phyloP scores from a whole-genome alignment of 2,888 invertebrate genomes.

The Ophioninae sp. region DNA sequence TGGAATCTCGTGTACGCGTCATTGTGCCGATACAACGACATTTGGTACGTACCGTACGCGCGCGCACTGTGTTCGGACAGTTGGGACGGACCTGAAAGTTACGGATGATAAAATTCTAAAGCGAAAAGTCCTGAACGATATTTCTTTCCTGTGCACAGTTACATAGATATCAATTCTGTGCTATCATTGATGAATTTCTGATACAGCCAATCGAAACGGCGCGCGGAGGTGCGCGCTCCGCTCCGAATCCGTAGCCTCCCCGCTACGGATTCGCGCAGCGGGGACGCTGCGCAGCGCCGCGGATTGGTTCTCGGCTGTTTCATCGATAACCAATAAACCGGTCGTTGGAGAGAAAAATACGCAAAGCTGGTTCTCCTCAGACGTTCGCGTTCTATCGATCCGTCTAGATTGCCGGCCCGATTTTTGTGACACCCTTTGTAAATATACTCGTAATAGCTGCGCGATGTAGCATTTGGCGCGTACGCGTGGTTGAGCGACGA shows the following conservation, averaged over 20 bases:
- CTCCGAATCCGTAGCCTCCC: no score
- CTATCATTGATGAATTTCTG: not conserved
- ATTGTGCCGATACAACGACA: conserved; percentile 37
- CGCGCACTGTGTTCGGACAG: not conserved
- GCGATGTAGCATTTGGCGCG: not conserved
- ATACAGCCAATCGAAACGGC: not conserved
- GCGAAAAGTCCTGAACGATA: not conserved
- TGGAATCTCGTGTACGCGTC: conserved; percentile 43
- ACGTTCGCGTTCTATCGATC: not conserved
- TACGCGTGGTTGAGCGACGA: not conserved
- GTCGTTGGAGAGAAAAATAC: not conserved
- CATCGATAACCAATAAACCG: not conserved
- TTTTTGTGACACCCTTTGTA: conserved; percentile 10
- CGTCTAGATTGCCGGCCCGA: not conserved
- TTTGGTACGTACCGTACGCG: not conserved
- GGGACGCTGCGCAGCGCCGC: not conserved
- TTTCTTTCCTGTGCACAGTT: not conserved
- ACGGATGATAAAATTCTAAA: not conserved
- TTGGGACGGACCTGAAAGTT: not conserved
- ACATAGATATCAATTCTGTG: not conserved
- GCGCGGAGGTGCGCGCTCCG: not conserved
- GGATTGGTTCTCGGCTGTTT: not conserved
- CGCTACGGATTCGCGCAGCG: not conserved
- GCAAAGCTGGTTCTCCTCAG: not conserved
- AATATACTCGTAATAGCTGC: not conserved